A percentile compares a stretch with the other conserved stretches of the same genome.
Conservation (phyloP, 2,113 vertebrate genomes). For the Bostrychus sinensis region DNA sequence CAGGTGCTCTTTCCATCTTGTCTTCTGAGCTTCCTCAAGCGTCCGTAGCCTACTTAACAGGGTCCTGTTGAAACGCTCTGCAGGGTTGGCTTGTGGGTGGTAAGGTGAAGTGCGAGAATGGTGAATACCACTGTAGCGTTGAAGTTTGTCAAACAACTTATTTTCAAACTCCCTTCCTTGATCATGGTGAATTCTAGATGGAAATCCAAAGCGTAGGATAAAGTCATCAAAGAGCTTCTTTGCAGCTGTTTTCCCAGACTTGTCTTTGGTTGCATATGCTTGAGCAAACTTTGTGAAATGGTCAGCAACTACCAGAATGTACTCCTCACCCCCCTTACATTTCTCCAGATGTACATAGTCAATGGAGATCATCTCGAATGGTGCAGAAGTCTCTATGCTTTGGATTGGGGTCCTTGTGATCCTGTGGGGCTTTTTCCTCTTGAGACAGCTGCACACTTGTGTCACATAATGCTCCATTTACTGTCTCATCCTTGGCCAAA, state of each 20-base stretch:
- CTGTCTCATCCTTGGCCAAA: too few species aligned
- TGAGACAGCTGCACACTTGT: too few species aligned
- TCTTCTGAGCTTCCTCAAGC: constrained; percentile 35
- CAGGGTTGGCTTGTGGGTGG: too few species aligned
- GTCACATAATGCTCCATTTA: too few species aligned
- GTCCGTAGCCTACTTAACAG: constrained; percentile 31
- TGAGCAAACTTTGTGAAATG: not conserved
- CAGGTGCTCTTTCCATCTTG: constrained; percentile 37
- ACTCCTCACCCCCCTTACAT: not conserved
- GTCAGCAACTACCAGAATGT: too few species aligned
- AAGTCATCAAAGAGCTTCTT: too few species aligned
- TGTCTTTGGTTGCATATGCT: not conserved
- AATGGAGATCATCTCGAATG: not conserved
- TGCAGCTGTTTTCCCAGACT: not conserved
- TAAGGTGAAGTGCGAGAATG: not conserved
- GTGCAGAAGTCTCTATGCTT: not conserved
- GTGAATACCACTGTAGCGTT: not conserved
- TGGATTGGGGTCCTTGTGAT: not conserved
- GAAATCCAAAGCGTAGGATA: not conserved
- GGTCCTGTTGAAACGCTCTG: constrained; percentile 32
- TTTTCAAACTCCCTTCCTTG: not conserved
- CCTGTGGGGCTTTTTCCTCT: not conserved
- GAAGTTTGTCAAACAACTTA: not conserved
- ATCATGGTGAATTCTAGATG: not conserved
- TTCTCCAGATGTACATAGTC: not conserved